Conservation (phyloP, 2,797 vertebrate genomes). For the Periparus ater region DNA sequence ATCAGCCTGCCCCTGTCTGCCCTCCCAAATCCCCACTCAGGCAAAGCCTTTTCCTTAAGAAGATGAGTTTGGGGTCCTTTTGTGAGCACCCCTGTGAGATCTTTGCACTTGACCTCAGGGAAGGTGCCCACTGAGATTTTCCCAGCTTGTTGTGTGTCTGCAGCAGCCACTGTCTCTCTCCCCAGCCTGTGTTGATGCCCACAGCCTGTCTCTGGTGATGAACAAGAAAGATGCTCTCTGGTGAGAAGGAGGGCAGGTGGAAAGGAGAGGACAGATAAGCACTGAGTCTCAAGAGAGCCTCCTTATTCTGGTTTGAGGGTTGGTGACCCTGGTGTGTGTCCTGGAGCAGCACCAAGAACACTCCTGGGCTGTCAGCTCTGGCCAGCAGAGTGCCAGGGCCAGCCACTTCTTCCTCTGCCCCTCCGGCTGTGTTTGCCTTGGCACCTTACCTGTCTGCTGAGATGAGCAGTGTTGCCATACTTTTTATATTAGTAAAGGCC, state of each 20-base stretch:
- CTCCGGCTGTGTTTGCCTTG: accelerated
- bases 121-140: accelerated
- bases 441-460: background rate
- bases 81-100: background rate
- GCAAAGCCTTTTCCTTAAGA: background rate
- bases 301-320: background rate
- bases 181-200: background rate
- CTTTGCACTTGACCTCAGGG: background rate
- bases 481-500: too few relatives aligned
- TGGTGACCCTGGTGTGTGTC: background rate
- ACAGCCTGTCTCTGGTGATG: background rate
- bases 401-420: accelerated
- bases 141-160: background rate
- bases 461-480: background rate
- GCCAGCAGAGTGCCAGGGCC: accelerated
- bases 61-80: background rate
- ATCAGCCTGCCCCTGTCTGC: background rate
- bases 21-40: background rate
- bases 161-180: background rate
- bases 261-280: background rate
- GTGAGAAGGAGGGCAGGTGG: background rate
- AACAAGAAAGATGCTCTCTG: accelerated
- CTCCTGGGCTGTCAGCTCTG: background rate
- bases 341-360: background rate
- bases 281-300: accelerated